Evolutionary conservation across 2,113 vertebrate species (phyloP).

Genomic region (Lathamus discolor): DNA sequence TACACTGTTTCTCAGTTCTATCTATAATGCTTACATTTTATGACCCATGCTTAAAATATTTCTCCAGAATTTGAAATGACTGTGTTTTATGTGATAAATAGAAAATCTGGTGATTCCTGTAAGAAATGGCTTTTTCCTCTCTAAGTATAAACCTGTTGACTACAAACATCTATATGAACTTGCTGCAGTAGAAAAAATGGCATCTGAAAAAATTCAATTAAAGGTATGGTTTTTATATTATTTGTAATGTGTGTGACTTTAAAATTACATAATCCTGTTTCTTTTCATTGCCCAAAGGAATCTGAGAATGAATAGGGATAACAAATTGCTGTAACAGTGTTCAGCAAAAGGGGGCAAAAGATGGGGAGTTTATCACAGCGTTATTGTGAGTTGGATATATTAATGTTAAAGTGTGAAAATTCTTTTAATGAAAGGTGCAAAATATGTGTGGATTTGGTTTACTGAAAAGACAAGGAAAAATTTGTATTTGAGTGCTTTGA

Average conservation of each 20-base stretch:
- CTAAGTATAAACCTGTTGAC: slow-evolving; percentile 83
- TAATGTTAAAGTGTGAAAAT: not conserved
- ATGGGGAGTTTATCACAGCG: not conserved
- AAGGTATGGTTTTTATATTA: slow-evolving; percentile 78
- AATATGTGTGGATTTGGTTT: not conserved
- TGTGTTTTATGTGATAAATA: slow-evolving; percentile 65
- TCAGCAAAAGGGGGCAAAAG: not conserved
- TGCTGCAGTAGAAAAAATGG: slow-evolving; percentile 77
- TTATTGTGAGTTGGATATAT: not conserved
- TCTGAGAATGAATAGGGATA: not conserved
- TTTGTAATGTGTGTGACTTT: not conserved
- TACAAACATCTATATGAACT: slow-evolving; percentile 80
- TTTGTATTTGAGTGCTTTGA: not conserved
- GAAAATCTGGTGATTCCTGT: slow-evolving; percentile 71
- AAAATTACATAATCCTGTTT: not conserved
- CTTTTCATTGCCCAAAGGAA: not conserved
- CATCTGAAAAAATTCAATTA: slow-evolving; percentile 76
- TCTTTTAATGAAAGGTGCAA: not conserved
- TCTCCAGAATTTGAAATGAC: not conserved
- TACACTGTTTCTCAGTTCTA: not conserved
- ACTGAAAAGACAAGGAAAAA: not conserved
- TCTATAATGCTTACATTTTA: not conserved
- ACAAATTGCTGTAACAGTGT: not conserved
- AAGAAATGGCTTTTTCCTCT: slow-evolving; percentile 76
- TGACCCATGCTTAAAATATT: not conserved